phyloP scores from a whole-genome alignment of 2,888 invertebrate genomes.

The Rhagophthalmus giganteus region DNA sequence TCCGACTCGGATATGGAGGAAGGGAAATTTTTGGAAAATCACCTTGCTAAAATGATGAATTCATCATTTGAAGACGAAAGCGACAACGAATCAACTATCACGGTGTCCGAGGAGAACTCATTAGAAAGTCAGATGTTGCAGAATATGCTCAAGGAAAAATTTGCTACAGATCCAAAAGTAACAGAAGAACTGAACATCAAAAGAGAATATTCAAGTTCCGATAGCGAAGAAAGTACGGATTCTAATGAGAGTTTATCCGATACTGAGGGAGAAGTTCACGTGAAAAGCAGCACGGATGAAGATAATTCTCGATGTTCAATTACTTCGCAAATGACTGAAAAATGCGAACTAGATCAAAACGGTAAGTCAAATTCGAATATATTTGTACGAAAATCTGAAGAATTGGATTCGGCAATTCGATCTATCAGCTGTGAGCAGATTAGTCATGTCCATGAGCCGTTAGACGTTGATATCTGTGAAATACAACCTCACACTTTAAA shows the following conservation, averaged over 20 bases:
- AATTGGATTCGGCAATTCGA: constrained; percentile 51
- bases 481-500: constrained; percentile 46
- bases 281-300: too few relatives aligned
- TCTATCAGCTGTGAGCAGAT: constrained; percentile 48
- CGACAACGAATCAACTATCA: constrained; percentile 12
- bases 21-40: constrained; percentile 5
- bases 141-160: constrained; percentile 36
- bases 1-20: constrained; percentile 35
- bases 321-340: constrained; percentile 11
- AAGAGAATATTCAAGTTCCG: constrained; percentile 19
- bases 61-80: constrained; percentile 22
- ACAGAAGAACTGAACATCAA: constrained; percentile 2
- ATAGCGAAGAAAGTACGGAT: constrained; percentile 30
- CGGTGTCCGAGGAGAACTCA: constrained; percentile 32
- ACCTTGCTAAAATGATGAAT: constrained; percentile 1
- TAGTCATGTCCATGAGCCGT: constrained; percentile 35
- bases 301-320: constrained; percentile 27
- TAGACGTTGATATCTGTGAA: constrained; percentile 41
- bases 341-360: background rate
- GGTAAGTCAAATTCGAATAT: constrained; percentile 25
- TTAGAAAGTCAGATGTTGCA: constrained; percentile 34
- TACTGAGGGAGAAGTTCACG: constrained; percentile 29
- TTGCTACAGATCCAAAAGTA: background rate
- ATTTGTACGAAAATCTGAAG: constrained; percentile 43
- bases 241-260: constrained; percentile 31